Base-by-base conservation (phyloP, 2,113 vertebrate genomes). In the Notothenia rossii region DNA sequence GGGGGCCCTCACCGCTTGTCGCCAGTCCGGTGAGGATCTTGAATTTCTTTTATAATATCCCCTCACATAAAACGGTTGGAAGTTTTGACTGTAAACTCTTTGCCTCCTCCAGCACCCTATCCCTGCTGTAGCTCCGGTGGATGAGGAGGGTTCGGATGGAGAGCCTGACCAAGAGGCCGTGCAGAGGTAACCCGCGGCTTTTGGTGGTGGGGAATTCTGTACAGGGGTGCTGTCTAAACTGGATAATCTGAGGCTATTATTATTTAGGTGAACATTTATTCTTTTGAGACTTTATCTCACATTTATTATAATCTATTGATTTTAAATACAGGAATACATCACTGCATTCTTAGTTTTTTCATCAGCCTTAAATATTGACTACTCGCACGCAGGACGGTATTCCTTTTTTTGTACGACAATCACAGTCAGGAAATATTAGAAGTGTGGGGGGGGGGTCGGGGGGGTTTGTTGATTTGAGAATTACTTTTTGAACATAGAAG, bases 101-200 rank as follows among this genome's bases (percentile, higher is more conserved):
- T 96, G 90, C 76, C 72, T 84, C 67, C 83, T 65, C 56, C 66
- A 96, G 95, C 95, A 96, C 79, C 97, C 98, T 36, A 98, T 98
- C 69, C 95, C 97, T 11, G 97, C 96, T 0, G 98, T 99, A 58
- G 96, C 98, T 85, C 98, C 98, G 0, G 98, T 99, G 95, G 98
- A 99, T 14, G 98, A 99, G 93, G 98, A 99, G 92, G 96, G 96
- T 78, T 99, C 98, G 0, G 98, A 99, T 0, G 97, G 98, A 82
- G 98, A 99, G 89, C 98, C 98, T 0, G 98, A 99, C 68, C 98
- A 98, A 89, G 98, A 99, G 74, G 98, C 98, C 10, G 98, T 99
- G 91, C 98, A 99, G 96, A 98, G 98, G 98, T 99, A 96, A 96
- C 87, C 85, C 17, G 55, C 15, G 5, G 81, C 17, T 77, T 85